Evolutionary conservation across 2,888 invertebrate species (phyloP).

Genomic region (Heliothis peltigera): DNA sequence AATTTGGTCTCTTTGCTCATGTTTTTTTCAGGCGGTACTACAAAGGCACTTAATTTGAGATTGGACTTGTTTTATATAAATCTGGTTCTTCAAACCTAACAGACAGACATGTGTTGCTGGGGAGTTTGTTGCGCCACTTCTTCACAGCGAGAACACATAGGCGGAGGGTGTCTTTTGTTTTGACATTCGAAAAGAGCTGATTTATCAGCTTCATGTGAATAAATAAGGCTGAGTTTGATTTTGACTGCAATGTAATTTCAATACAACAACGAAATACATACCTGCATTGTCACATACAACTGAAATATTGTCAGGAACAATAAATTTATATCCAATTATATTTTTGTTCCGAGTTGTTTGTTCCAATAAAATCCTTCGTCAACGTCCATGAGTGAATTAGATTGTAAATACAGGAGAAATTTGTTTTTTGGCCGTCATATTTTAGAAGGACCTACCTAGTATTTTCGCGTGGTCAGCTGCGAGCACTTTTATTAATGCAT

Average conservation of each 20-base stretch:
- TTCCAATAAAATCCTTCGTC: conserved; percentile 47
- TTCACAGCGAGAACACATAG: too few species aligned
- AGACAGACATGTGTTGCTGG: too few species aligned
- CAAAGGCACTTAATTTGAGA: too few species aligned
- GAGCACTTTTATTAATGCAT: not conserved
- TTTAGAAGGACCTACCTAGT: conserved; percentile 1
- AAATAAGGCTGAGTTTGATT: too few species aligned
- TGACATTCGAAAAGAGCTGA: too few species aligned
- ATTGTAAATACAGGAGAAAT: conserved; percentile 31
- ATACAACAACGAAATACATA: conserved; percentile 9
- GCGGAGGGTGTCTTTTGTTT: too few species aligned
- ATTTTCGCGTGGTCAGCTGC: not conserved
- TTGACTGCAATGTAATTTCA: not conserved
- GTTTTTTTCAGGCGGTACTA: too few species aligned
- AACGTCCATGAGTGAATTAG: conserved; percentile 39
- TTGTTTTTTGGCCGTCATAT: not conserved
- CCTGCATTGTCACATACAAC: conserved; percentile 40
- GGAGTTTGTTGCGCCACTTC: too few species aligned
- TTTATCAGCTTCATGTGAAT: too few species aligned
- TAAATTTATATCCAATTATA: conserved; percentile 54
- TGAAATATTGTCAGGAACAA: conserved; percentile 51
- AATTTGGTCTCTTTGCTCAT: too few species aligned
- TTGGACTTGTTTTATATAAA: too few species aligned
- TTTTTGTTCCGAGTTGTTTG: conserved; percentile 29
- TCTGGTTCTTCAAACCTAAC: too few species aligned